These are phyloP conservation scores for Aselliscus stoliczkanus DNA, from an alignment of 2,797 vertebrate species.

Conservation along the genomic window DNA sequence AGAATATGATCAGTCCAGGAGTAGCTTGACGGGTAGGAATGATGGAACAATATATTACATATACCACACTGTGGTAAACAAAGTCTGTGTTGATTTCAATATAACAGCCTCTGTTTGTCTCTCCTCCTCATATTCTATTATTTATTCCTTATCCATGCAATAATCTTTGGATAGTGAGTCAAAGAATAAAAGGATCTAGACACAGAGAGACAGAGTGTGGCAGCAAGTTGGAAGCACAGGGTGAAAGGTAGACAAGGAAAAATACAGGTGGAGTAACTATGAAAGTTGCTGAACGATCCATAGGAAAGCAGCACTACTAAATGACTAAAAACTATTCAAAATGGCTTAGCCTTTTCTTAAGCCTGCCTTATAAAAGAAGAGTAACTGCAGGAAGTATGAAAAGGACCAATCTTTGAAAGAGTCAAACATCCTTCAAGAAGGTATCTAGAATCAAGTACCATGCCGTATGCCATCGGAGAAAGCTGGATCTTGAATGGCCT, in stretches of 20 bases:
- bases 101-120: background rate
- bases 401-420: background rate
- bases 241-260: background rate
- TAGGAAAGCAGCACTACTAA: background rate
- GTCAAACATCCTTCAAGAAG: background rate
- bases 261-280: background rate
- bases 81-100: background rate
- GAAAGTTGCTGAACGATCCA: background rate
- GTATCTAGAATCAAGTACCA: slow-evolving; percentile 82
- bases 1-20: slow-evolving; percentile 19
- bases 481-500: slow-evolving; percentile 98
- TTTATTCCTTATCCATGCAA: background rate
- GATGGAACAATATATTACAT: background rate
- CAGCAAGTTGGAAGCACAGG: background rate
- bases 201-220: background rate
- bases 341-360: background rate
- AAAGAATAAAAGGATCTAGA: background rate
- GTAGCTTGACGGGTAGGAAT: background rate
- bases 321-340: slow-evolving; percentile 25
- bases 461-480: slow-evolving; percentile 98
- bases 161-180: background rate
- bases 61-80: background rate
- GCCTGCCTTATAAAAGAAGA: background rate
- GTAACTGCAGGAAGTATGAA: background rate
- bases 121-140: background rate